phyloP scores from a whole-genome alignment of 2,113 vertebrate species.

The Electrona antarctica region DNA sequence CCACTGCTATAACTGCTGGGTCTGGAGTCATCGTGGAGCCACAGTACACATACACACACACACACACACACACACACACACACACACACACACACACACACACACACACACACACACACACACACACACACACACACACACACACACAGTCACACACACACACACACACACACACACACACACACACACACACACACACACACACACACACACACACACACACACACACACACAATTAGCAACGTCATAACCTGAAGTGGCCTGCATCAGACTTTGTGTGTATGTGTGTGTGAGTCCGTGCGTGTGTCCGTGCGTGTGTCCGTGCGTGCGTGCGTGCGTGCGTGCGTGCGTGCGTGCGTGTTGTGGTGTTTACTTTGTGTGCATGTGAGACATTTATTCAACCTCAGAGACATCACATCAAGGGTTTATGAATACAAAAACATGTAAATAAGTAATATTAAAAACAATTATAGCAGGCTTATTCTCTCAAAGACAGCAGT shows the following conservation, averaged over 20 bases:
- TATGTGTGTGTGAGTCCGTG: too few relatives aligned
- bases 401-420: too few relatives aligned
- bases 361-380: not conserved
- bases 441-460: too few relatives aligned
- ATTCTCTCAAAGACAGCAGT: too few relatives aligned
- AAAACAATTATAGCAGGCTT: too few relatives aligned
- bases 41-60: constrained; percentile 29
- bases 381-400: not conserved
- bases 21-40: constrained; percentile 77
- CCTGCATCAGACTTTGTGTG: too few relatives aligned
- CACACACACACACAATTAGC: not conserved
- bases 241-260: too few relatives aligned
- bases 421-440: too few relatives aligned
- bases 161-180: constrained; percentile 24
- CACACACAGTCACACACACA: constrained; percentile 31
- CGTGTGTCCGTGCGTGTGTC: too few relatives aligned
- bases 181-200: constrained; percentile 47
- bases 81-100: constrained; percentile 1
- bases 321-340: not conserved
- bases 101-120: constrained; percentile 55
- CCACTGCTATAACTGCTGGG: constrained; percentile 81
- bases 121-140: constrained; percentile 71
- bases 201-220: constrained; percentile 15
- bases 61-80: constrained; percentile 31
- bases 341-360: not conserved